A percentile compares a stretch with the other conserved stretches of the same genome.
phyloP scores from a whole-genome alignment of 2,113 vertebrate species.

The Psilopsiagon aurifrons region DNA sequence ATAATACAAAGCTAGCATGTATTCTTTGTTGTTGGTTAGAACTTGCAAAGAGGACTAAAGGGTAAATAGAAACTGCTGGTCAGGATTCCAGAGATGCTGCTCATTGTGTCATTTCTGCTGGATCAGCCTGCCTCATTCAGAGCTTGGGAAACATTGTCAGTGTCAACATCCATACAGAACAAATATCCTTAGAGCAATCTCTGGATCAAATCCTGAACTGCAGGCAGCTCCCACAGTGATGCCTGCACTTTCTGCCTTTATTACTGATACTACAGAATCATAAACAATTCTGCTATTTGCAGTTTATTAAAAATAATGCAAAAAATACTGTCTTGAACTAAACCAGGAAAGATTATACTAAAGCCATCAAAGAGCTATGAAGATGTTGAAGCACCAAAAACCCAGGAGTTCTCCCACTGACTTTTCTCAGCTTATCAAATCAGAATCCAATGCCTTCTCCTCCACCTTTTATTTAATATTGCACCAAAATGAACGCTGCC shows the following conservation, averaged over 20 bases:
- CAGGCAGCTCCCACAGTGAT: background rate
- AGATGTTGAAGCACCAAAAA: background rate
- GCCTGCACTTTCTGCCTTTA: background rate
- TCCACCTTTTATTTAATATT: background rate
- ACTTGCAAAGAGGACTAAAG: background rate
- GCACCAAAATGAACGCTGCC: background rate
- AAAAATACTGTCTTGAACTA: background rate
- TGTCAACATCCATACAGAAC: background rate
- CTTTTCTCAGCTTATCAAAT: background rate
- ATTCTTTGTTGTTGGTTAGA: background rate
- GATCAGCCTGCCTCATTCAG: slow-evolving; percentile 9
- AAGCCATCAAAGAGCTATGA: background rate
- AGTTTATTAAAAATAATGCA: background rate
- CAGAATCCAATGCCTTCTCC: background rate
- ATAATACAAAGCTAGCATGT: background rate
- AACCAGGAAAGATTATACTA: background rate
- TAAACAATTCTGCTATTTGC: background rate
- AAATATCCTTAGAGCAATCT: background rate
- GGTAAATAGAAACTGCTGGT: background rate
- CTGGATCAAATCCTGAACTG: background rate
- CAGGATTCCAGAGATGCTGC: background rate
- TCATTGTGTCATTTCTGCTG: background rate
- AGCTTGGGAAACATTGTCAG: background rate
- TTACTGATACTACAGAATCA: background rate
- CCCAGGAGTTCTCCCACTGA: background rate